Percentiles rank a stretch among this genome's conserved stretches.
These are phyloP conservation scores for Oncorhynchus masou DNA, from an alignment of 2,113 vertebrate genomes.

Conservation along the genomic window DNA sequence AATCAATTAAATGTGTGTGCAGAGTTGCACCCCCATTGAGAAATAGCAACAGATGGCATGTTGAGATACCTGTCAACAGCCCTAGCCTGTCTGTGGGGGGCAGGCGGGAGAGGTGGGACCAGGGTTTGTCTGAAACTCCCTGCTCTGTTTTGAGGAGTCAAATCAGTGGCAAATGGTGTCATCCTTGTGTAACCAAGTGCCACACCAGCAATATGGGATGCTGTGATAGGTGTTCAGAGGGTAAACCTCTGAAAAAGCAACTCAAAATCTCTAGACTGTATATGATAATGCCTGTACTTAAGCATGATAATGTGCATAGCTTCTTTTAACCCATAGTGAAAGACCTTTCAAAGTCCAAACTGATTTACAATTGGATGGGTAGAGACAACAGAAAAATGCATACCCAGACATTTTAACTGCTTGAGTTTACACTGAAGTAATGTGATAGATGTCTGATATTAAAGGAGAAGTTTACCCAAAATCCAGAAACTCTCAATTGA, in stretches of 20 bases:
- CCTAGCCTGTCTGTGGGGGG: conserved; percentile 28
- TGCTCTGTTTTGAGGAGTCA: conserved; percentile 46
- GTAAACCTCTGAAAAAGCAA: not conserved
- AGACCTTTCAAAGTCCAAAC: no score
- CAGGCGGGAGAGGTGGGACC: conserved; percentile 10
- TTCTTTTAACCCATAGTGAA: not conserved
- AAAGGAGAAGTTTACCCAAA: not conserved
- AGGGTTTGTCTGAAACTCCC: conserved; percentile 44
- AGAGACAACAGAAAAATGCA: not conserved
- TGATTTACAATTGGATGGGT: not conserved
- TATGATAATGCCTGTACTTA: not conserved
- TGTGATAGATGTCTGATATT: not conserved
- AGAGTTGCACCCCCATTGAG: conserved; percentile 24
- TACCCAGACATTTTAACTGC: not conserved
- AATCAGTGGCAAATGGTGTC: conserved; percentile 44
- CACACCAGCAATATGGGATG: conserved; percentile 11
- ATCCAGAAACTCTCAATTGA: no score
- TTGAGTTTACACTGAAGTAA: not conserved
- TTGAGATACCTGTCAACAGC: conserved; percentile 59
- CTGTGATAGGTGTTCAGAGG: conserved; percentile 32
- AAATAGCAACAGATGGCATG: conserved; percentile 55
- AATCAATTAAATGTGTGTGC: conserved; percentile 24
- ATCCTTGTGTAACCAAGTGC: conserved; percentile 38
- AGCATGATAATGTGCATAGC: not conserved
- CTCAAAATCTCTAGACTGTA: not conserved